Conservation (phyloP, 2,113 vertebrate species). For the Arizona elegans region DNA sequence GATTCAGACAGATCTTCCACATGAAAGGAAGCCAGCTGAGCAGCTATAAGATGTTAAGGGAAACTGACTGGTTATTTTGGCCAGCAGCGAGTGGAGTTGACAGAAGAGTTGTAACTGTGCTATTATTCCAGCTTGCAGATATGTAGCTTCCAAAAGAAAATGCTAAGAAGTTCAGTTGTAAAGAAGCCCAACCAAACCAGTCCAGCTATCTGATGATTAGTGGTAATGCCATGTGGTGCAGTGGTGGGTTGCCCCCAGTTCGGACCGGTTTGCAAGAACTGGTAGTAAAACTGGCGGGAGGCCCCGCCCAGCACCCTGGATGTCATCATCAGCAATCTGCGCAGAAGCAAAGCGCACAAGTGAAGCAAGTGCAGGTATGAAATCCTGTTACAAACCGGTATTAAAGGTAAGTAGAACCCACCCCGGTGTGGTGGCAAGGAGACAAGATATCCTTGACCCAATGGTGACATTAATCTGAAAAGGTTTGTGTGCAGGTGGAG, state of each 20-base stretch:
- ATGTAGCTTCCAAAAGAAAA: background rate
- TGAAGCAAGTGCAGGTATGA: too few species aligned
- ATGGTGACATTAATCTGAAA: background rate
- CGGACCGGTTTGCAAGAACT: too few species aligned
- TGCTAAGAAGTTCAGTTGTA: background rate
- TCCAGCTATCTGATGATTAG: background rate
- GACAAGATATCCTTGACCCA: background rate
- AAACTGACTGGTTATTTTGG: background rate
- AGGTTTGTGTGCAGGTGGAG: background rate
- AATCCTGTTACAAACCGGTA: too few species aligned
- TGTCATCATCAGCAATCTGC: too few species aligned
- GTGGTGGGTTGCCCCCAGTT: too few species aligned
- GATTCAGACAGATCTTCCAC: background rate
- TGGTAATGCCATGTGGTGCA: background rate
- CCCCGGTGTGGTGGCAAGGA: background rate
- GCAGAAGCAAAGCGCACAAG: too few species aligned
- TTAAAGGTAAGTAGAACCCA: too few species aligned
- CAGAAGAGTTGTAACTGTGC: background rate
- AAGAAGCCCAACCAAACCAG: background rate
- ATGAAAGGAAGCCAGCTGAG: background rate
- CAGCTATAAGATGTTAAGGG: background rate
- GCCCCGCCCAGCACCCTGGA: too few species aligned
- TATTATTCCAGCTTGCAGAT: background rate
- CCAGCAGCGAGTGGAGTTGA: background rate
- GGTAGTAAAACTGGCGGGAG: too few species aligned